Percentiles rank a stretch among this genome's conserved stretches.
phyloP scores from a whole-genome alignment of 2,888 invertebrate genomes.

The Trissolcus japonicus region DNA sequence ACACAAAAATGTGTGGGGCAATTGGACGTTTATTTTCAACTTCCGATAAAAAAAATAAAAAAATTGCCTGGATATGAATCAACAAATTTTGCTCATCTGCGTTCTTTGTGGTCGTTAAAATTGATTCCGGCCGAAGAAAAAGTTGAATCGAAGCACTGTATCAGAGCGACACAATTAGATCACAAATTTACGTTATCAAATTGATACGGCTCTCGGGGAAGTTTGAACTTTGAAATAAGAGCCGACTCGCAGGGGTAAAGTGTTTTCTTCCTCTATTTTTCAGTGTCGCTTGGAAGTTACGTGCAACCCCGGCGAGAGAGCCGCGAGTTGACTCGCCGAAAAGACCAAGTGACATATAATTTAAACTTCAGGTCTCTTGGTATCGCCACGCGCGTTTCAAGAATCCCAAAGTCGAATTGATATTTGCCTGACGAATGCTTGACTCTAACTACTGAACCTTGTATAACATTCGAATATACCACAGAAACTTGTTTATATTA shows the following conservation, averaged over 20 bases:
- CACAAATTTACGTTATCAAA: constrained; percentile 51
- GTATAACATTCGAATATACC: no score
- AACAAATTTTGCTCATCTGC: no score
- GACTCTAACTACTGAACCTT: constrained; percentile 8
- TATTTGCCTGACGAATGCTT: constrained; percentile 45
- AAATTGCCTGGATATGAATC: no score
- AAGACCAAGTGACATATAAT: constrained; percentile 52
- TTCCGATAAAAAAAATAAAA: no score
- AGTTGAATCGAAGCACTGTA: constrained; percentile 8
- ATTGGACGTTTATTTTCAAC: no score
- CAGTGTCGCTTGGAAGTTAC: constrained; percentile 41
- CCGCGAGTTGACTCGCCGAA: constrained; percentile 39
- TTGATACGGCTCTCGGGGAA: constrained; percentile 45
- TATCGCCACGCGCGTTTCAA: constrained; percentile 35
- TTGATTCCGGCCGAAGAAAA: neutral
- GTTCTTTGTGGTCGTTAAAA: no score
- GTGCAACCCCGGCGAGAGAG: constrained; percentile 38
- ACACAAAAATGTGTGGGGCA: no score
- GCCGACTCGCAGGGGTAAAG: constrained; percentile 36
- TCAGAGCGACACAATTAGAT: constrained; percentile 39
- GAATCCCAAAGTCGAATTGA: constrained; percentile 46
- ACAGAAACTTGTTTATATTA: no score
- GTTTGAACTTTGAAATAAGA: constrained; percentile 42
- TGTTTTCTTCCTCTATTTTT: constrained; percentile 48
- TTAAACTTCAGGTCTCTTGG: constrained; percentile 43